Evolutionary conservation across 2,113 vertebrate genomes (phyloP).

Genomic region (Atherinomorus stipes): DNA sequence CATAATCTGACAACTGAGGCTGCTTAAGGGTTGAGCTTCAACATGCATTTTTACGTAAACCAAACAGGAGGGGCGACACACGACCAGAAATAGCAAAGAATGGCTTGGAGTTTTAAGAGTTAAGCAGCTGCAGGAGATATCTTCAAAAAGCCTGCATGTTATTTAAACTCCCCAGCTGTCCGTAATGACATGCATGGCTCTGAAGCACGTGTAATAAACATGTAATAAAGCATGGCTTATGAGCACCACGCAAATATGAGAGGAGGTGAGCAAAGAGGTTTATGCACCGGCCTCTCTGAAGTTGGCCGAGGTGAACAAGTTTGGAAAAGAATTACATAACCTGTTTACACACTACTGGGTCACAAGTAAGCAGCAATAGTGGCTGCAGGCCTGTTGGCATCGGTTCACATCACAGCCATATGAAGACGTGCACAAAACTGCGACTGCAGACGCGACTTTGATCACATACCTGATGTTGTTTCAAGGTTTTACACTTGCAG

Average conservation of each 20-base stretch:
- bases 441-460: background rate
- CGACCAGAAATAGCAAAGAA: no score
- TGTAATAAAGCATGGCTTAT: background rate
- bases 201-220: no score
- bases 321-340: slow-evolving; percentile 58
- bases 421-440: background rate
- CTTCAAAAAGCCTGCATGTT: background rate
- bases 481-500: background rate
- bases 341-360: slow-evolving; percentile 59
- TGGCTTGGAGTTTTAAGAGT: no score
- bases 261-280: background rate
- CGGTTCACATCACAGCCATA: slow-evolving; percentile 2
- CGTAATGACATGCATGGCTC: background rate
- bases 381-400: slow-evolving; percentile 14
- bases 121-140: background rate
- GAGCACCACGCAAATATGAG: background rate
- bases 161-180: slow-evolving; percentile 10
- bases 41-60: no score
- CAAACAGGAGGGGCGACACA: no score
- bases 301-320: slow-evolving; percentile 32
- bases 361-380: slow-evolving; percentile 23
- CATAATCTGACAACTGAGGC: no score
- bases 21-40: no score
- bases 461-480: background rate
- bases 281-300: background rate